These are phyloP conservation scores for Rhynchonycteris naso DNA, from an alignment of 2,797 vertebrate genomes.

Conservation along the genomic window DNA sequence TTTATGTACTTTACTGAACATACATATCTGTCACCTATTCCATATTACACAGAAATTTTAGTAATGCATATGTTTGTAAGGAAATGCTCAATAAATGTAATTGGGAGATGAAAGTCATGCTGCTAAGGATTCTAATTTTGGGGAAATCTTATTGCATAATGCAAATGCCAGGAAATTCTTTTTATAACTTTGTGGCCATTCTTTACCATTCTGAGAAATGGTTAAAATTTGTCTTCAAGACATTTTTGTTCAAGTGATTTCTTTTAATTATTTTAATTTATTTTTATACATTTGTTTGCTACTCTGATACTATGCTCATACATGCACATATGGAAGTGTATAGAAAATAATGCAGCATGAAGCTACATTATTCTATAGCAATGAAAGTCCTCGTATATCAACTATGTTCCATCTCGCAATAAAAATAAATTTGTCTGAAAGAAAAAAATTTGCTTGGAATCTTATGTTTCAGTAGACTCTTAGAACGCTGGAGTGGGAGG, in stretches of 20 bases:
- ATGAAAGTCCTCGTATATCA: background rate
- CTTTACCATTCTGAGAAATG: background rate
- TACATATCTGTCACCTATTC: background rate
- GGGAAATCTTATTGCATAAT: background rate
- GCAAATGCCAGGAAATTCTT: background rate
- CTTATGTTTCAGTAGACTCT: background rate
- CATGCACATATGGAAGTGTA: background rate
- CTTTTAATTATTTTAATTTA: constrained; percentile 6
- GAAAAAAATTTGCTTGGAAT: constrained; percentile 16
- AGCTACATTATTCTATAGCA: background rate
- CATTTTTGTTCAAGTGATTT: background rate
- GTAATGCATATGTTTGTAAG: background rate
- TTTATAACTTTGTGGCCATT: background rate
- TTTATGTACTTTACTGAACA: background rate
- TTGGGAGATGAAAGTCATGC: background rate
- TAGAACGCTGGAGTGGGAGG: background rate
- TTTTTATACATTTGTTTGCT: background rate
- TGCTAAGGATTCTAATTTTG: background rate
- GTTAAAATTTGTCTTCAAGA: constrained; percentile 23
- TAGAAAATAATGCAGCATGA: background rate
- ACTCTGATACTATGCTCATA: background rate
- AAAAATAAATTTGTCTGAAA: background rate
- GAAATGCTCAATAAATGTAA: background rate
- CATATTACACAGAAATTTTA: background rate
- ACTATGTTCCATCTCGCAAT: background rate